Conservation (phyloP, 2,888 invertebrate genomes). For the Ptilodon capucinus region DNA sequence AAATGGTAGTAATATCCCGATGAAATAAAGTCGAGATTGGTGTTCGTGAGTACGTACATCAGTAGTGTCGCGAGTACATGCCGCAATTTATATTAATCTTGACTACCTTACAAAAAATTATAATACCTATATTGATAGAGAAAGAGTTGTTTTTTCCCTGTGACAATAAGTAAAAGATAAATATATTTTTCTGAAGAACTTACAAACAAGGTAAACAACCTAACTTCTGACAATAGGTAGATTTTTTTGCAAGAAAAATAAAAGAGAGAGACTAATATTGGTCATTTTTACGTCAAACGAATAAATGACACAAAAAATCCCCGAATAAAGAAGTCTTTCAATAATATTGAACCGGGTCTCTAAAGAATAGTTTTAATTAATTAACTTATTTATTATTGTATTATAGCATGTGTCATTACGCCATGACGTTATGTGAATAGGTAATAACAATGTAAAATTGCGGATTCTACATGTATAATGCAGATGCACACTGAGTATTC, state of each 20-base stretch:
- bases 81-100: conserved; percentile 24
- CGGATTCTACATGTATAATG: neutral
- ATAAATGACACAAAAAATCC: neutral
- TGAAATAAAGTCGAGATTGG: conserved; percentile 16
- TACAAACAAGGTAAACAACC: neutral
- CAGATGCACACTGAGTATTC: conserved; percentile 6
- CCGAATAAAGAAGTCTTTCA: no score
- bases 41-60: conserved; percentile 28
- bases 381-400: conserved; percentile 2
- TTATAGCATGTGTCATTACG: conserved; percentile 2
- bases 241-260: neutral
- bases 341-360: no score
- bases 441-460: neutral
- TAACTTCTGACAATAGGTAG: neutral
- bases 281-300: neutral
- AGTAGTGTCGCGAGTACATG: conserved; percentile 23
- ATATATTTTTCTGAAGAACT: conserved; percentile 1
- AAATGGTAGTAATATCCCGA: neutral
- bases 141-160: neutral
- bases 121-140: no score
- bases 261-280: neutral
- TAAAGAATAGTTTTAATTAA: neutral
- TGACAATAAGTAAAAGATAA: neutral
- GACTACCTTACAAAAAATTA: conserved; percentile 30
- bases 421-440: conserved; percentile 11